These are phyloP conservation scores for Drosophila sturtevanti DNA, from an alignment of 1,140 invertebrate genomes.

Conservation along the genomic window DNA sequence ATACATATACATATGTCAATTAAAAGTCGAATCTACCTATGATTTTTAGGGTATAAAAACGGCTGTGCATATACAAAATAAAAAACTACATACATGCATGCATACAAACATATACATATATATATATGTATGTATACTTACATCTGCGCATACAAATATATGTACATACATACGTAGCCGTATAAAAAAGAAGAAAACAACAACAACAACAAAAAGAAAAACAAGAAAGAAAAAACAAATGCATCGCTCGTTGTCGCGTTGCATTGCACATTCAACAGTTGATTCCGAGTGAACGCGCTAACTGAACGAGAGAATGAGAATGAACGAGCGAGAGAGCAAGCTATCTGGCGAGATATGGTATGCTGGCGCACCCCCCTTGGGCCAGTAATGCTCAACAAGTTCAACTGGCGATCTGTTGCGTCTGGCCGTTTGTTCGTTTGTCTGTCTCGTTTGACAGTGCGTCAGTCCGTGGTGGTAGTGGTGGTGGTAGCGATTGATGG, in stretches of 20 bases:
- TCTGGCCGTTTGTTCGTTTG: conserved; percentile 5
- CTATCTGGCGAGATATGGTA: conserved; percentile 10
- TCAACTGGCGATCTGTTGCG: conserved; percentile 61
- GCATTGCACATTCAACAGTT: conserved; percentile 76
- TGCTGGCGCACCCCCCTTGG: conserved; percentile 14
- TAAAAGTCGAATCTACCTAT: background rate
- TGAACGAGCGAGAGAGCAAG: conserved; percentile 19
- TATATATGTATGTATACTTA: background rate
- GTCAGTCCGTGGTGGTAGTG: conserved; percentile 9
- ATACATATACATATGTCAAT: too few relatives aligned
- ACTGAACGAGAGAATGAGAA: conserved; percentile 20
- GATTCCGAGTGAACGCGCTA: conserved; percentile 47
- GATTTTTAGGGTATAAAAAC: background rate
- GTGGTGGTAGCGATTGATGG: background rate
- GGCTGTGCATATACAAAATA: conserved; percentile 14
- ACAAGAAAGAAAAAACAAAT: conserved; percentile 54
- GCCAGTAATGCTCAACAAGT: conserved; percentile 65
- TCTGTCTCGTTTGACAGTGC: background rate
- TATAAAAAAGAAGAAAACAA: conserved; percentile 27
- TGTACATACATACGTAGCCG: background rate
- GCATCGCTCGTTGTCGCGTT: conserved; percentile 35
- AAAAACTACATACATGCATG: conserved; percentile 30
- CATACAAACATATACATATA: conserved; percentile 11
- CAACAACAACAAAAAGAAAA: background rate
- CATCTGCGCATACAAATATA: conserved; percentile 18